Conservation (phyloP, 2,888 invertebrate species). For the Drosophila demipolita region DNA sequence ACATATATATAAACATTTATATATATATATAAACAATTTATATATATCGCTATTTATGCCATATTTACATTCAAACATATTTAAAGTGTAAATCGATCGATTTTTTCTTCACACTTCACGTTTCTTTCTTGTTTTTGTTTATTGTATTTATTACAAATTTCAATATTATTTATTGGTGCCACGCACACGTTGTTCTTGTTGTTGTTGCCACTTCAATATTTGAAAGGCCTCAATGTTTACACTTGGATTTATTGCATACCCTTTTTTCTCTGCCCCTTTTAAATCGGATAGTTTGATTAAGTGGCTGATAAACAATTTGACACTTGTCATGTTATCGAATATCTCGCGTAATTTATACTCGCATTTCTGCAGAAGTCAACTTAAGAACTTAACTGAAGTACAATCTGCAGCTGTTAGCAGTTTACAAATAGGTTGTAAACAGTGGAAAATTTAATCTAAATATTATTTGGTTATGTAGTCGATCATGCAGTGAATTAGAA, state of each 20-base stretch:
- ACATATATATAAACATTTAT: constrained; percentile 34
- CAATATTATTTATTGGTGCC: constrained; percentile 64
- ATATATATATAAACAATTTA: constrained; percentile 31
- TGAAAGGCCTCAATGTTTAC: constrained; percentile 34
- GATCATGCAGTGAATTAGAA: neutral
- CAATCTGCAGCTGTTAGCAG: constrained; percentile 1
- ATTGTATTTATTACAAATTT: constrained; percentile 76
- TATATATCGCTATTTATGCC: constrained; percentile 37
- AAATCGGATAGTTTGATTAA: constrained; percentile 32
- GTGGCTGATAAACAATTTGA: constrained; percentile 45
- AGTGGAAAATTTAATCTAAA: neutral
- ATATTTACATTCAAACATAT: constrained; percentile 68
- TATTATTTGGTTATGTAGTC: neutral
- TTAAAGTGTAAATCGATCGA: constrained; percentile 78
- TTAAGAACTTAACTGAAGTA: constrained; percentile 3
- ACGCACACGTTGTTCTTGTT: constrained; percentile 20
- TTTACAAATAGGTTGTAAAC: neutral
- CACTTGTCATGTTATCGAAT: constrained; percentile 29
- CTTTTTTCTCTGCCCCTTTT: neutral
- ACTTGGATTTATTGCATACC: constrained; percentile 31
- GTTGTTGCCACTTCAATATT: constrained; percentile 48
- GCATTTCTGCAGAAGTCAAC: constrained; percentile 4
- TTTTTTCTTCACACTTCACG: constrained; percentile 27
- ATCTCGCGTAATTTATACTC: constrained; percentile 19
- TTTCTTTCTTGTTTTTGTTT: constrained; percentile 52